Conservation (phyloP, 2,113 vertebrate species). For the Zapornia atra region DNA sequence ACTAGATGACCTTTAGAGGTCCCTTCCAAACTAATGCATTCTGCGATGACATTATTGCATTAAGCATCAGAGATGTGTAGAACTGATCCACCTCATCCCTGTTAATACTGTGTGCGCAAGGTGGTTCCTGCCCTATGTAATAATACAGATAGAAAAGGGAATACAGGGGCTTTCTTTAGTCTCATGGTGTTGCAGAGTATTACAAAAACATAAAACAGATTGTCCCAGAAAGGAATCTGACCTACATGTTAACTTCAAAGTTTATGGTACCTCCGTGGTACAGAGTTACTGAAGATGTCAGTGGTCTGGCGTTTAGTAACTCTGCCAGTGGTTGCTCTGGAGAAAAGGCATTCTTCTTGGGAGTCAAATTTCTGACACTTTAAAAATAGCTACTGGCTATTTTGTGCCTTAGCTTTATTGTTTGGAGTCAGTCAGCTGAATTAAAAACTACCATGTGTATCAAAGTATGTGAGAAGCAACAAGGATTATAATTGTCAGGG, state of each 20-base stretch:
- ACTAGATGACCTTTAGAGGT: too few relatives aligned
- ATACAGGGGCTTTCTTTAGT: neutral
- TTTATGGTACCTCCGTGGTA: neutral
- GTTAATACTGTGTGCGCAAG: neutral
- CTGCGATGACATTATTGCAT: neutral
- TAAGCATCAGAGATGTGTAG: neutral
- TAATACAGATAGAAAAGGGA: neutral
- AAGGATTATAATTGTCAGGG: neutral
- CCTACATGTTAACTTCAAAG: neutral
- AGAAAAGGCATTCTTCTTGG: neutral
- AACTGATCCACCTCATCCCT: neutral
- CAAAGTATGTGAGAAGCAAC: neutral
- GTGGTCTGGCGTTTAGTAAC: neutral
- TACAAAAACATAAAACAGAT: neutral
- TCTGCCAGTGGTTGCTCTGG: neutral
- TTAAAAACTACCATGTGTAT: neutral
- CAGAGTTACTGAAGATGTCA: neutral
- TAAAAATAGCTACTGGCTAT: neutral
- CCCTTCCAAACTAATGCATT: too few relatives aligned
- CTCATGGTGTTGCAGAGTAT: neutral
- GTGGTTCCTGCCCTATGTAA: rapidly evolving
- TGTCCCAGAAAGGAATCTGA: neutral
- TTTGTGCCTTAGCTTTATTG: neutral
- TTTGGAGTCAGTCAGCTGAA: neutral
- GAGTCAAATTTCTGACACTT: neutral